Evolutionary conservation across 2,113 vertebrate species (phyloP), one percentile per base, ranked within the genome.

Genomic region (Cnemophilus loriae): DNA sequence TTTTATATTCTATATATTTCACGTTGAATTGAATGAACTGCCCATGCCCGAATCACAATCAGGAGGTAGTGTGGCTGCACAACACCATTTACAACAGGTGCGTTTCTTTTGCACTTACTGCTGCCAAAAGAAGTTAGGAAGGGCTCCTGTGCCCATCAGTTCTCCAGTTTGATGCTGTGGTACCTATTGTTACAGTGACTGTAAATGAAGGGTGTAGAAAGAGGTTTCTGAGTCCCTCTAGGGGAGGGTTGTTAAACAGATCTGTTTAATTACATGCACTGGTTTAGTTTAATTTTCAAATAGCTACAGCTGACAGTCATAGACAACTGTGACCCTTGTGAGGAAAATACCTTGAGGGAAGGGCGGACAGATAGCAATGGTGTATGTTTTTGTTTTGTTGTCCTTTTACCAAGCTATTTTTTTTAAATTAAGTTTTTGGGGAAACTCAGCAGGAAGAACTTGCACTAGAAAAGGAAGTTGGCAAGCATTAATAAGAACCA

Each of bases 1-100:
- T 13, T 99, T 99, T 91, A 99, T 99, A 97, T 99, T 99, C 97
- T 99, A 98, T 90, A 99, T 99, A 76, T 99, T 99, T 93, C 99
- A 99, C 0, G 99, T 99, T 65, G 99, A 99, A 93, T 94, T 99
- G 87, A 98, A 98, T 85, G 98, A 99, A 91, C 93, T 98, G 84
- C 98, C 98, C 53, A 98, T 98, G 93, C 95, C 98, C 20, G 98
- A 98, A 33, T 93, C 97, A 3, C 90, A 98, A 2, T 23, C 97
- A 35, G 97, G 97, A 74, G 92, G 96, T 11, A 91, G 95, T 9
- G 78, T 70, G 91, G 97, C 96, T 70, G 67, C 97, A 3, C 98
- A 98, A 9, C 98, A 97, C 93, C 98, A 97, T 44, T 95, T 97
- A 79, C 97, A 98, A 61, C 98, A 98, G 98, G 98, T 98, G 96